Percentiles rank a stretch among this genome's conserved stretches.
Evolutionary conservation across 2,888 invertebrate species (phyloP).

Genomic region (Lithodes maja): DNA sequence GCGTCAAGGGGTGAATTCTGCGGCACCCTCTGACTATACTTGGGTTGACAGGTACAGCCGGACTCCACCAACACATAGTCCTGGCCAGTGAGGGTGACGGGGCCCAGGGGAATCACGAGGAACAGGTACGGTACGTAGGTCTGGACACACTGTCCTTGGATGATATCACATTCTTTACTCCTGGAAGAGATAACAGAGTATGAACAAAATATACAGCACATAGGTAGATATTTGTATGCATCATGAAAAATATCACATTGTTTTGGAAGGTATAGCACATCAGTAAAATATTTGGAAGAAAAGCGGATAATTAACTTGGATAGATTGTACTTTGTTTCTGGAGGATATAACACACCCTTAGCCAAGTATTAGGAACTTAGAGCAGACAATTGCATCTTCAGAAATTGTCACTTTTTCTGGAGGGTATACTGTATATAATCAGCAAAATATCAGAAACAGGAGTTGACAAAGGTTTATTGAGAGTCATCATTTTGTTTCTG

Average conservation of each 20-base stretch:
- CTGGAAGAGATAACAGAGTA: slow-evolving; percentile 30
- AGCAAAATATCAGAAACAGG: no score
- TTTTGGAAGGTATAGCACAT: no score
- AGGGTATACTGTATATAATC: no score
- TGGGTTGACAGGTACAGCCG: slow-evolving; percentile 90
- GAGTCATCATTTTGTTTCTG: no score
- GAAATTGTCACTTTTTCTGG: no score
- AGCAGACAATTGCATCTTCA: no score
- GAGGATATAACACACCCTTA: no score
- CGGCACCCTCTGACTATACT: slow-evolving; percentile 74
- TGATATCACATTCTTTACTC: slow-evolving; percentile 89
- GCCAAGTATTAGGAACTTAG: no score
- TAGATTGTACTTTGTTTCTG: no score
- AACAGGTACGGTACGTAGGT: slow-evolving; percentile 94
- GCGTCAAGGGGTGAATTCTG: slow-evolving; percentile 60
- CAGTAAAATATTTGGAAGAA: no score
- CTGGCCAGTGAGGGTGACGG: slow-evolving; percentile 78
- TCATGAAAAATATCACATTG: neutral
- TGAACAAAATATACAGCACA: neutral
- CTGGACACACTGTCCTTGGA: slow-evolving; percentile 92
- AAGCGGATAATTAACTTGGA: no score
- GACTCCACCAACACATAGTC: slow-evolving; percentile 96
- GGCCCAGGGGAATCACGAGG: slow-evolving; percentile 82
- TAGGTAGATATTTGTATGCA: neutral
- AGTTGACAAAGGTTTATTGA: no score